phyloP scores from a whole-genome alignment of 2,113 vertebrate genomes.

The Callaeas wilsoni region DNA sequence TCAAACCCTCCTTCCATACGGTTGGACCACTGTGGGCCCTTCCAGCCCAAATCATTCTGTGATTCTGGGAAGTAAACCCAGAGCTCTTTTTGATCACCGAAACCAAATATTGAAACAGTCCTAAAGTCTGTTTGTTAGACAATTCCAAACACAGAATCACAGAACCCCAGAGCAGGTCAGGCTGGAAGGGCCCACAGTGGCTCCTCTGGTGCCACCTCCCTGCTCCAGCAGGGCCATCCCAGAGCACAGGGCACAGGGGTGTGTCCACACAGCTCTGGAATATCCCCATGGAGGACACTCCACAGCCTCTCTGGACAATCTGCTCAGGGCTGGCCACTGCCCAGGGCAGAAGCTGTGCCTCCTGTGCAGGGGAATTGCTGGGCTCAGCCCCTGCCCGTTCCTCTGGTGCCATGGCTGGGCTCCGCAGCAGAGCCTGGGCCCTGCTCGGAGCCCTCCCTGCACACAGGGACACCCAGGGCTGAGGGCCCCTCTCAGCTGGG shows the following conservation, averaged over 20 bases:
- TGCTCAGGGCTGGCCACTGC: not conserved
- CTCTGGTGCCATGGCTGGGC: too few species aligned
- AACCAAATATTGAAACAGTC: not conserved
- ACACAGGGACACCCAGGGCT: not conserved
- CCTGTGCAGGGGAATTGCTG: too few species aligned
- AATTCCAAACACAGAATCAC: fast-evolving
- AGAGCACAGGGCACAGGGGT: not conserved
- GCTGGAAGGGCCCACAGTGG: not conserved
- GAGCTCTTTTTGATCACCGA: not conserved
- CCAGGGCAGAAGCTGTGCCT: not conserved
- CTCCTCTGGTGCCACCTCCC: not conserved
- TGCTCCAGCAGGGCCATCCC: not conserved
- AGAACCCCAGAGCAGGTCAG: fast-evolving
- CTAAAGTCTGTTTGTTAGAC: not conserved
- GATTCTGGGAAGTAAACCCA: not conserved
- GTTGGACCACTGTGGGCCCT: too few species aligned
- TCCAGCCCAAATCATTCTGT: not conserved
- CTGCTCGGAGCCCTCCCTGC: too few species aligned
- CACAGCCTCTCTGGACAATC: not conserved
- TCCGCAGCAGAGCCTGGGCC: too few species aligned
- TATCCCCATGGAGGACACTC: not conserved
- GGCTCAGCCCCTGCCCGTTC: too few species aligned
- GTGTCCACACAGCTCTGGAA: not conserved
- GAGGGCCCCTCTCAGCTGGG: not conserved
- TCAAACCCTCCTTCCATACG: not conserved